Evolutionary conservation across 1,140 invertebrate species (phyloP).

Genomic region (Pinna nobilis): DNA sequence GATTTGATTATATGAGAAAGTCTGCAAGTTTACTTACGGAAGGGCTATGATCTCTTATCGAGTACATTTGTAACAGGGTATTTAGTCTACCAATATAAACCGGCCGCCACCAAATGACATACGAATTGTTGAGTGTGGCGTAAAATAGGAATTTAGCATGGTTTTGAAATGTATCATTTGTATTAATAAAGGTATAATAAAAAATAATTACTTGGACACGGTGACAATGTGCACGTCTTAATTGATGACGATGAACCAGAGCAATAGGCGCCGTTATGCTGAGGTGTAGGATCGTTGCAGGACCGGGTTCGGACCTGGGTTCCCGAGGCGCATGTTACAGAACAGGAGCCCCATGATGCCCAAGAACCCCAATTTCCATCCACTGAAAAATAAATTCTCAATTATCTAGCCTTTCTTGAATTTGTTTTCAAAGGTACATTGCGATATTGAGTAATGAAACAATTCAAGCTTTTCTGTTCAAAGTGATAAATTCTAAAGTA

Average conservation of each 20-base stretch:
- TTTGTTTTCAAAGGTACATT: too few species aligned
- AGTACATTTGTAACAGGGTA: too few species aligned
- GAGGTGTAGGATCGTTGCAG: slow-evolving; percentile 53
- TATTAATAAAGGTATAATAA: too few species aligned
- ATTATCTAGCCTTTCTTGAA: too few species aligned
- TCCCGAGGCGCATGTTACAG: slow-evolving; percentile 58
- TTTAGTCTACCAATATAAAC: too few species aligned
- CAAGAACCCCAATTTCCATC: slow-evolving; percentile 64
- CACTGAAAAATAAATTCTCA: slow-evolving; percentile 52
- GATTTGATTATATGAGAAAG: too few species aligned
- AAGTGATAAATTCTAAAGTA: neutral
- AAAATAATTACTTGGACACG: slow-evolving; percentile 26
- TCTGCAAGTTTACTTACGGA: too few species aligned
- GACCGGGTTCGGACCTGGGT: slow-evolving; percentile 36
- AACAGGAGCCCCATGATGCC: slow-evolving; percentile 54
- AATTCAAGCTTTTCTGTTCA: neutral
- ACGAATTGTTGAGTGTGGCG: too few species aligned
- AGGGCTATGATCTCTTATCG: too few species aligned
- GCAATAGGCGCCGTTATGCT: slow-evolving; percentile 44
- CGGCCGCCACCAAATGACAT: too few species aligned
- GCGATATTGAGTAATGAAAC: neutral
- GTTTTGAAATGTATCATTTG: too few species aligned
- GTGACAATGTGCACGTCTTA: slow-evolving; percentile 1
- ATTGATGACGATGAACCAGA: neutral
- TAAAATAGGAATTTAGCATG: too few species aligned